Conservation (phyloP, 2,797 vertebrate genomes). For the Myotis daubentonii region DNA sequence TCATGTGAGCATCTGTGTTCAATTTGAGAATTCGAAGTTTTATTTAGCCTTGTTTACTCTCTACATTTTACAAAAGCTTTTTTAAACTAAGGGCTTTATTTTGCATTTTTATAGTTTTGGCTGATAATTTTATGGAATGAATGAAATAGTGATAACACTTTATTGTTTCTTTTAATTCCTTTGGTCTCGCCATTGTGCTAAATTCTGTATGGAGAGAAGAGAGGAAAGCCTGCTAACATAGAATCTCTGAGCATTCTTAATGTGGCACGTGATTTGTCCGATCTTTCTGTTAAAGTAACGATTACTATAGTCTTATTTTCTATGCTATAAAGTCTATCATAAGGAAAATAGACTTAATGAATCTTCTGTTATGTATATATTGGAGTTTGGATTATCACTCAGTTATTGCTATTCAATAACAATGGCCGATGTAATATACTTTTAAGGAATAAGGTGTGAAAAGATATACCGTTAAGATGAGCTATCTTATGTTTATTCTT, state of each 20-base stretch:
- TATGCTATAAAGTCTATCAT: not conserved
- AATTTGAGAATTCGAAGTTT: constrained; percentile 46
- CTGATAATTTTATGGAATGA: constrained; percentile 29
- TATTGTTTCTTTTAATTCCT: not conserved
- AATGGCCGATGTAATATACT: not conserved
- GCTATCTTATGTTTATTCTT: constrained; percentile 35
- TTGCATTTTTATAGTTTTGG: constrained; percentile 22
- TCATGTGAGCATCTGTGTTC: not conserved
- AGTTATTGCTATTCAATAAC: not conserved
- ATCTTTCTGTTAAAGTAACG: constrained; percentile 13
- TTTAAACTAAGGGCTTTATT: constrained; percentile 31
- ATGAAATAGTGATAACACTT: constrained; percentile 1
- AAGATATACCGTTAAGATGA: not conserved
- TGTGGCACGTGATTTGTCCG: not conserved
- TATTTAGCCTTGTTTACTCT: constrained; percentile 25
- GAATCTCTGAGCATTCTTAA: constrained; percentile 31
- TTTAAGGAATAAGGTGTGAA: constrained; percentile 39
- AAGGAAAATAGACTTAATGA: not conserved
- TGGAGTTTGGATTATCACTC: constrained; percentile 5
- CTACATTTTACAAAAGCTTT: constrained; percentile 51
- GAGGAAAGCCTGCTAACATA: not conserved
- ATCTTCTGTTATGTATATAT: not conserved
- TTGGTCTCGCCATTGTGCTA: not conserved
- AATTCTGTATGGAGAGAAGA: not conserved
- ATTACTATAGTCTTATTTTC: not conserved